phyloP scores from a whole-genome alignment of 2,797 vertebrate species.

The Rhinichthys osculus region DNA sequence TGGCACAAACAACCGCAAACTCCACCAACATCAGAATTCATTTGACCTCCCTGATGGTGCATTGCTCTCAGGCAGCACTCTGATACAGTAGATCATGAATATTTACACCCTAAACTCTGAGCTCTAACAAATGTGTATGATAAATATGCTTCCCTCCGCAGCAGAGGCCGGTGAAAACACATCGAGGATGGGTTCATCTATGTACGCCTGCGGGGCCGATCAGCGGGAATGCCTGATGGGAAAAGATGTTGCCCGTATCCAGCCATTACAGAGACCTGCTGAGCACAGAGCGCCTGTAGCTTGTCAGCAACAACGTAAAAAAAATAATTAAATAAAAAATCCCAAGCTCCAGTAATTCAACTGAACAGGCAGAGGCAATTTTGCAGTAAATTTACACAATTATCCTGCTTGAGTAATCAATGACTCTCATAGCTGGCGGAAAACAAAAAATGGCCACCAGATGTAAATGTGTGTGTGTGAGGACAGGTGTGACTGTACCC shows the following conservation, averaged over 20 bases:
- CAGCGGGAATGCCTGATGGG: constrained; percentile 32
- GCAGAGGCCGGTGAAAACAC: constrained; percentile 10
- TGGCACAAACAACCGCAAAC: neutral
- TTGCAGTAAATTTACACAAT: constrained; percentile 56
- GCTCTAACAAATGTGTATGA: constrained; percentile 23
- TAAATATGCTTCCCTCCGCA: constrained; percentile 20
- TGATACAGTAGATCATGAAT: constrained; percentile 20
- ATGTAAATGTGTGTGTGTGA: constrained; percentile 22
- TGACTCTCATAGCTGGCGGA: constrained; percentile 32
- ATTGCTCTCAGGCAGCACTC: constrained; percentile 9
- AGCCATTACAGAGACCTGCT: constrained; percentile 22
- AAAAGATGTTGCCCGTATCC: constrained; percentile 35
- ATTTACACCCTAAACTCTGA: constrained; percentile 31
- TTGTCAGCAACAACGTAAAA: neutral
- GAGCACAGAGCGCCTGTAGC: constrained; percentile 7
- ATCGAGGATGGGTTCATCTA: constrained; percentile 19
- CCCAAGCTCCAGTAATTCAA: constrained; percentile 8
- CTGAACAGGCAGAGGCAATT: constrained; percentile 38
- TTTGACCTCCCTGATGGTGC: constrained; percentile 26
- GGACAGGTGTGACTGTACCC: constrained; percentile 44
- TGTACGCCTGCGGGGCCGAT: constrained; percentile 17
- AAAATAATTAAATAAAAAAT: neutral
- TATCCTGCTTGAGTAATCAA: constrained; percentile 55
- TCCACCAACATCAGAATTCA: neutral
- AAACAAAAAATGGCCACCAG: constrained; percentile 8